phyloP scores from a whole-genome alignment of 2,888 invertebrate species.

The Mesorhabditis belari region DNA sequence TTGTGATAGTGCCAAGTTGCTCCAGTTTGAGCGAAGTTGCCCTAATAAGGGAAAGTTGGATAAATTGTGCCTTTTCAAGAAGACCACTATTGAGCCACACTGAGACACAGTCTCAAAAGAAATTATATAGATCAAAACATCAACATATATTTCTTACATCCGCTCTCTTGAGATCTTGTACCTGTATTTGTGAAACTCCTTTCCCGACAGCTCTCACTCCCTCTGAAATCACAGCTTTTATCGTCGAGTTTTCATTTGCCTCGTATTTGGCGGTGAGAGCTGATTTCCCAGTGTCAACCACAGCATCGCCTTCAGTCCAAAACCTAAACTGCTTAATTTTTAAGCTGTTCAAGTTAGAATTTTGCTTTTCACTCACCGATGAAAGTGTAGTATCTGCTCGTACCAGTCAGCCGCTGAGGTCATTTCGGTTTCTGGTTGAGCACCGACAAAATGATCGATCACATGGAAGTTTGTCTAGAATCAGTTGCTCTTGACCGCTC shows the following conservation, averaged over 20 bases:
- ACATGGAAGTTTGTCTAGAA: constrained; percentile 69
- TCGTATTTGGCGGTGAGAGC: constrained; percentile 93
- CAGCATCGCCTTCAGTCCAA: constrained; percentile 95
- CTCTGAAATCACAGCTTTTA: constrained; percentile 59
- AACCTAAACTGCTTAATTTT: constrained; percentile 16
- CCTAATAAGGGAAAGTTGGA: too few species aligned
- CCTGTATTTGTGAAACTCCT: not conserved
- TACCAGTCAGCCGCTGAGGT: constrained; percentile 83
- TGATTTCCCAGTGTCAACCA: constrained; percentile 90
- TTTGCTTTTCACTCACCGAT: too few species aligned
- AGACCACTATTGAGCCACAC: too few species aligned
- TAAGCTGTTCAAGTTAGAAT: not conserved
- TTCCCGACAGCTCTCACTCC: not conserved
- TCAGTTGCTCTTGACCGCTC: too few species aligned
- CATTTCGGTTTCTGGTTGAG: constrained; percentile 88
- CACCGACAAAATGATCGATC: constrained; percentile 93
- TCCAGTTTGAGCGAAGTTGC: too few species aligned
- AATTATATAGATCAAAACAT: too few species aligned
- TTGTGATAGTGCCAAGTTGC: too few species aligned
- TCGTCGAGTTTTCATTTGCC: constrained; percentile 92
- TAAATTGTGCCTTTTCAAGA: too few species aligned
- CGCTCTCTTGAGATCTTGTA: too few species aligned
- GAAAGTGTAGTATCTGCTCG: constrained; percentile 61
- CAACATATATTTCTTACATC: too few species aligned
- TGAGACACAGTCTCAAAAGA: too few species aligned